These are phyloP conservation scores for Habrosyne pyritoides DNA, from an alignment of 2,888 invertebrate species.

Conservation along the genomic window DNA sequence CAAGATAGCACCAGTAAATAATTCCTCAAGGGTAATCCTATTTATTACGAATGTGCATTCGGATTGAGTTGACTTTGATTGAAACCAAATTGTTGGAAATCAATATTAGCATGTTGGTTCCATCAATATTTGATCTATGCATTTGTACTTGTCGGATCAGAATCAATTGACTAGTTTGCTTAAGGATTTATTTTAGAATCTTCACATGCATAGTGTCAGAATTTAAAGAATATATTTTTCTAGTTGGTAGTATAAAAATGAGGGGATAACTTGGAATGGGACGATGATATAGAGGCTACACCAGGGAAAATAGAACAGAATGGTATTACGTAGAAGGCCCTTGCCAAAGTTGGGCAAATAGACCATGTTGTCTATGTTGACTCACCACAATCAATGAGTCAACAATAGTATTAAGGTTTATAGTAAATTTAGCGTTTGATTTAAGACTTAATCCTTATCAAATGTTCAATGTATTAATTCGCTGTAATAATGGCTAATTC, in stretches of 20 bases:
- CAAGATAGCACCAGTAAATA: constrained; percentile 58
- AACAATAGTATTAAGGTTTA: too few relatives aligned
- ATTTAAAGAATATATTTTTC: too few relatives aligned
- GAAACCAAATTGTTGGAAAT: constrained; percentile 18
- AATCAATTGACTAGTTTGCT: not conserved
- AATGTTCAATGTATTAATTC: not conserved
- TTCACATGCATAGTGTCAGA: not conserved
- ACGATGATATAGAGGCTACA: too few relatives aligned
- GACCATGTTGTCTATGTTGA: too few relatives aligned
- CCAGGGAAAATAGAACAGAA: too few relatives aligned
- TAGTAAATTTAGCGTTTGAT: too few relatives aligned
- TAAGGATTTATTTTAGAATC: not conserved
- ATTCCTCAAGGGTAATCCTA: constrained; percentile 63
- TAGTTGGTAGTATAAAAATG: too few relatives aligned
- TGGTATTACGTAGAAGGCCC: too few relatives aligned
- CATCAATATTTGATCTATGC: constrained; percentile 8
- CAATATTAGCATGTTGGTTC: constrained; percentile 8
- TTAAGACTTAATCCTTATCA: not conserved
- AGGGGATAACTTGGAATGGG: too few relatives aligned
- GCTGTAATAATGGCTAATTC: too few relatives aligned
- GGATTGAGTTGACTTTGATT: constrained; percentile 33
- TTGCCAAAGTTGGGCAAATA: too few relatives aligned
- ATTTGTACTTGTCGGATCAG: constrained; percentile 1
- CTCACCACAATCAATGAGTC: too few relatives aligned
- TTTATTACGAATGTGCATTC: constrained; percentile 47